Conservation (phyloP, 2,113 vertebrate species). For the Solea solea region DNA sequence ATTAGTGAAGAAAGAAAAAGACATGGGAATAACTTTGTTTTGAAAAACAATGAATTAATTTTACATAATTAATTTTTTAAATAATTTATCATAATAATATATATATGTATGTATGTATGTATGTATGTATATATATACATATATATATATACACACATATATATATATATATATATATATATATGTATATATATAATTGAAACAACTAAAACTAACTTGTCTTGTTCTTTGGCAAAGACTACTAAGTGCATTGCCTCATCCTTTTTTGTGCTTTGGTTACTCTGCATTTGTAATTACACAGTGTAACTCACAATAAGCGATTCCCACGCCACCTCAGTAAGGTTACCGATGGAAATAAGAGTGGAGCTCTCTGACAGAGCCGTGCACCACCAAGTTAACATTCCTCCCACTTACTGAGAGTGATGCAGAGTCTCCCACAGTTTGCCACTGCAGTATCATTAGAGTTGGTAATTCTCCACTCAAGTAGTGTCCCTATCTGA, state of each 20-base stretch:
- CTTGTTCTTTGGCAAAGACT: background rate
- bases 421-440: conserved; percentile 12
- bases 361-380: background rate
- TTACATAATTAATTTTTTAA: conserved; percentile 1
- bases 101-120: too few relatives aligned
- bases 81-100: too few relatives aligned
- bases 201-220: background rate
- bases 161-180: too few relatives aligned
- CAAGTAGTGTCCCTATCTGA: background rate
- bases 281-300: background rate
- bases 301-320: background rate
- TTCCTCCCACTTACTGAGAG: conserved; percentile 5
- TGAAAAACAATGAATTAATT: conserved; percentile 14
- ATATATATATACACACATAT: too few relatives aligned
- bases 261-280: conserved; percentile 21
- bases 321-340: background rate
- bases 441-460: conserved; percentile 24
- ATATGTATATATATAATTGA: too few relatives aligned
- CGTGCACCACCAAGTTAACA: background rate
- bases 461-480: conserved; percentile 21
- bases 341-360: background rate
- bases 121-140: too few relatives aligned
- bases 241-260: conserved; percentile 15
- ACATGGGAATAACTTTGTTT: conserved; percentile 1
- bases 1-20: background rate